Conservation (phyloP, 2,797 vertebrate species). For the Zenarchopterus dispar region DNA sequence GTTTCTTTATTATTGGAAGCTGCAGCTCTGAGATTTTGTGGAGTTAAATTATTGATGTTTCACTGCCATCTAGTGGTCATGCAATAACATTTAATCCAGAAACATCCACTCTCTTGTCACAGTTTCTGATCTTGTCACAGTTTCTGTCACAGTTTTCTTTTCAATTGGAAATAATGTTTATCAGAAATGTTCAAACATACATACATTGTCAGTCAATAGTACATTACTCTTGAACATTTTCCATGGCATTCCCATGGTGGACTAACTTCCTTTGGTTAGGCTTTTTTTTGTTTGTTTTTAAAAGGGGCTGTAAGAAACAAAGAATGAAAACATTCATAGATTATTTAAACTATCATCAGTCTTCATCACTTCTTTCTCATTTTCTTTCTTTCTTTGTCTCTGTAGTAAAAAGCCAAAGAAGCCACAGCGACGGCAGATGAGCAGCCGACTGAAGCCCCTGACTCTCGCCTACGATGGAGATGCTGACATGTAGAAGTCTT, state of each 20-base stretch:
- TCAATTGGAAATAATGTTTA: background rate
- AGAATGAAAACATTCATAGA: too few species aligned
- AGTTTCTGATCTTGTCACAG: background rate
- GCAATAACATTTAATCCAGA: background rate
- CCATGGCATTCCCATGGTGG: too few species aligned
- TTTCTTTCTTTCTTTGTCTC: background rate
- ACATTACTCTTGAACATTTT: too few species aligned
- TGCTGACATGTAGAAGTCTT: constrained; percentile 90
- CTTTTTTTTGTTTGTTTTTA: too few species aligned
- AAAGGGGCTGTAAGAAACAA: too few species aligned
- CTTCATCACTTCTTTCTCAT: background rate
- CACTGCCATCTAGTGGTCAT: constrained; percentile 39
- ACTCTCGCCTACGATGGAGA: constrained; percentile 98
- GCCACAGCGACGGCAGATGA: constrained; percentile 93
- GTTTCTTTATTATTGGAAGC: too few species aligned
- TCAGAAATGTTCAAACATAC: background rate
- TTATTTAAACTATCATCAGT: too few species aligned
- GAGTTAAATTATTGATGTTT: background rate
- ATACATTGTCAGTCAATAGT: too few species aligned
- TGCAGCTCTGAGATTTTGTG: too few species aligned
- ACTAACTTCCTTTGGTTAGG: too few species aligned
- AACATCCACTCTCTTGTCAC: background rate
- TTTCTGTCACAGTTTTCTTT: too few species aligned
- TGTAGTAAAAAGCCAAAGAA: constrained; percentile 99
- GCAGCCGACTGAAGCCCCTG: constrained; percentile 97